Conservation (phyloP, 2,888 invertebrate species). For the Caenorhabditis afra region DNA sequence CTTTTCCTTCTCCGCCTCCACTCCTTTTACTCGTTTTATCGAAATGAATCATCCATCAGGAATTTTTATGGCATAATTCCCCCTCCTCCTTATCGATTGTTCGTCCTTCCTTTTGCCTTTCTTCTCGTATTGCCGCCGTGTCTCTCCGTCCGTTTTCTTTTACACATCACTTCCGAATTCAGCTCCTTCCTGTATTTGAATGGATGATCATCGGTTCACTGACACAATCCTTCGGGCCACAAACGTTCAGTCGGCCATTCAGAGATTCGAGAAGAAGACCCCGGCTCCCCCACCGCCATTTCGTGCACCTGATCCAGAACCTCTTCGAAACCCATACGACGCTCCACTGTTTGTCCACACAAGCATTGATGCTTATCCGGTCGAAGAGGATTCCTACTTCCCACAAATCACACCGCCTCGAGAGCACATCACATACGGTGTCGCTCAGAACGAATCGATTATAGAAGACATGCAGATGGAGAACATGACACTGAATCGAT, state of each 20-base stretch:
- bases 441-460: background rate
- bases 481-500: slow-evolving; percentile 30
- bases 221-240: slow-evolving; percentile 67
- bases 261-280: slow-evolving; percentile 61
- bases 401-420: slow-evolving; percentile 49
- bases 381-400: slow-evolving; percentile 37
- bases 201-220: slow-evolving; percentile 65
- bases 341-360: slow-evolving; percentile 44
- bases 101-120: slow-evolving; percentile 16
- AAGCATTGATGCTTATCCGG: slow-evolving; percentile 31
- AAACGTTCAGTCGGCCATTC: slow-evolving; percentile 67
- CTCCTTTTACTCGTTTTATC: slow-evolving; percentile 55
- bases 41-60: slow-evolving; percentile 53
- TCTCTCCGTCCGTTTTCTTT: background rate
- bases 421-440: slow-evolving; percentile 37
- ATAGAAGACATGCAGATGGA: slow-evolving; percentile 15
- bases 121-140: slow-evolving; percentile 24
- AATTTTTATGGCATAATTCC: slow-evolving; percentile 58
- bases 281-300: slow-evolving; percentile 50
- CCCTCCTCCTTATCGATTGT: slow-evolving; percentile 46
- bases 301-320: slow-evolving; percentile 14
- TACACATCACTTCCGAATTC: slow-evolving; percentile 3
- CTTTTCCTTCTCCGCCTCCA: slow-evolving; percentile 22
- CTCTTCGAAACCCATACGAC: slow-evolving; percentile 6
- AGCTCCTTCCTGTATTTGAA: slow-evolving; percentile 13